Conservation (phyloP, 2,113 vertebrate species). For the Pongo abelii region DNA sequence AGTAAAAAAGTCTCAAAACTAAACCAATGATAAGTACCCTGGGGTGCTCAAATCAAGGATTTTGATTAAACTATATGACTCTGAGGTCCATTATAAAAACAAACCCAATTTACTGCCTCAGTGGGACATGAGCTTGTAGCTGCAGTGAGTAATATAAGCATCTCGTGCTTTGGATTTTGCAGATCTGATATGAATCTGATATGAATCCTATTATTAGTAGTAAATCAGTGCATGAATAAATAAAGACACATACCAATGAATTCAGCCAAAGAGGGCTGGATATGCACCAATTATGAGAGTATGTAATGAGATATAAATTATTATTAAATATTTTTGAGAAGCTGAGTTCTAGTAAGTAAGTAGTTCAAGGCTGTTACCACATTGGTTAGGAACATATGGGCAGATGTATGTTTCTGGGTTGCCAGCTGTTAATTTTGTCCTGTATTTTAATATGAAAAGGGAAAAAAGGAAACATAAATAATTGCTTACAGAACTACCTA, state of each 20-base stretch:
- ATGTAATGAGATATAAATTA: background rate
- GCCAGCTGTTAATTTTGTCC: background rate
- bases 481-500: background rate
- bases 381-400: background rate
- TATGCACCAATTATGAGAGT: too few species aligned
- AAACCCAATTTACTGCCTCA: background rate
- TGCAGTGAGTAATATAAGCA: too few species aligned
- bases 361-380: background rate
- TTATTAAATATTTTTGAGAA: background rate
- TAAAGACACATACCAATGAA: background rate
- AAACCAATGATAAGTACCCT: background rate
- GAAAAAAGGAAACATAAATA: background rate
- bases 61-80: background rate
- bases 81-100: background rate
- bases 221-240: background rate
- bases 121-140: background rate
- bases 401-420: background rate
- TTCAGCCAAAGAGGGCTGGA: background rate
- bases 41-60: background rate
- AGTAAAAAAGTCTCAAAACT: background rate
- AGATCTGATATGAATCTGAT: too few species aligned
- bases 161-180: background rate
- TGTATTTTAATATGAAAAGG: background rate
- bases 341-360: fast-evolving
- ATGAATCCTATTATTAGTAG: background rate